phyloP scores from a whole-genome alignment of 2,888 invertebrate genomes.

The Watsonalla binaria region DNA sequence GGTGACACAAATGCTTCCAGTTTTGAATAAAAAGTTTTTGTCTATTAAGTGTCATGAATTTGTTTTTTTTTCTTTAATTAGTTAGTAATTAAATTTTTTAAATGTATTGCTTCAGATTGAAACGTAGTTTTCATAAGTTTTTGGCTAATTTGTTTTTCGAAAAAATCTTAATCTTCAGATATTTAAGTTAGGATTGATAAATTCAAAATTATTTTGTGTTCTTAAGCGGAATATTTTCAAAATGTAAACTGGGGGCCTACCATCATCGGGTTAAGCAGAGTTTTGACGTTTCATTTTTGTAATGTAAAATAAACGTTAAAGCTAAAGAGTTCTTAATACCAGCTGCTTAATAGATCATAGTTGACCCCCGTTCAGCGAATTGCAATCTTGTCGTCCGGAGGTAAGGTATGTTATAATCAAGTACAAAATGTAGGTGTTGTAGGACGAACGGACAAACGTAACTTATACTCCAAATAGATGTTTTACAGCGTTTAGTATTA shows the following conservation, averaged over 20 bases:
- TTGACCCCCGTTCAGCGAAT: constrained; percentile 33
- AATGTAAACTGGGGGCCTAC: constrained; percentile 24
- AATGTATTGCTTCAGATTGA: constrained; percentile 57
- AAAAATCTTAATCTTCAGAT: constrained; percentile 29
- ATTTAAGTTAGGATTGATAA: constrained; percentile 50
- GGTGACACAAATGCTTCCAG: constrained; percentile 69
- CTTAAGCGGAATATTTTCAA: constrained; percentile 21
- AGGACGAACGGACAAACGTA: constrained; percentile 40
- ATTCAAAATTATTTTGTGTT: constrained; percentile 38
- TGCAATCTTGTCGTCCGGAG: constrained; percentile 60
- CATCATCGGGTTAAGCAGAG: too few relatives aligned
- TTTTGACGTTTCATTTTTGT: too few relatives aligned
- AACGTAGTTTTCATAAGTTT: constrained; percentile 47
- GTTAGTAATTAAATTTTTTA: constrained; percentile 61
- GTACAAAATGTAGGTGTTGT: constrained; percentile 69
- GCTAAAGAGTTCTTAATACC: too few relatives aligned
- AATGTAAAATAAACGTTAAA: too few relatives aligned
- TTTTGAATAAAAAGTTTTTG: constrained; percentile 39
- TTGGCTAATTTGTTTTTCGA: constrained; percentile 41
- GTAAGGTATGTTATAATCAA: constrained; percentile 56
- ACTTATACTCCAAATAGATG: constrained; percentile 36
- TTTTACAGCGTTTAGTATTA: constrained; percentile 48
- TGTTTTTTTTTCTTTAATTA: constrained; percentile 61
- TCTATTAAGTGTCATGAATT: constrained; percentile 64
- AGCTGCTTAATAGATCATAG: too few relatives aligned